Conservation (phyloP, 2,888 invertebrate genomes). For the Macrostomum cliftonense region DNA sequence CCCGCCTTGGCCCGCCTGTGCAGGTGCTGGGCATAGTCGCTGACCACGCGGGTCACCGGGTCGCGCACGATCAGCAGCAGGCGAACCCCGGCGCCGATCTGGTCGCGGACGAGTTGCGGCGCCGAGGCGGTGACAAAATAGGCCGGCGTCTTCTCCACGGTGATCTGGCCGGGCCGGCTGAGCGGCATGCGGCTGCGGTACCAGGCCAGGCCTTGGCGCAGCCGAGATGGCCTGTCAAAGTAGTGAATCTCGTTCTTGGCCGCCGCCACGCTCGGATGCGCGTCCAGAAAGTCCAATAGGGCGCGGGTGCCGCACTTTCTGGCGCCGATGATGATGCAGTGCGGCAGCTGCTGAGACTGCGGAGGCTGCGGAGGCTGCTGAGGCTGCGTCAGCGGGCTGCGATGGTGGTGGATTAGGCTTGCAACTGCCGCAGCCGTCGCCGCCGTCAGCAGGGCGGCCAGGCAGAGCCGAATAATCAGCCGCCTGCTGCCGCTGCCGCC, state of each 20-base stretch:
- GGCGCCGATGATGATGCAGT: constrained; percentile 36
- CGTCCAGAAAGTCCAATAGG: constrained; percentile 31
- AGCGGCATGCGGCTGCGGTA: constrained; percentile 70
- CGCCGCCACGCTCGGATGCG: constrained; percentile 55
- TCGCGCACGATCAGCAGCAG: constrained; percentile 79
- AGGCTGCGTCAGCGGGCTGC: not conserved
- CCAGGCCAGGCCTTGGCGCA: constrained; percentile 76
- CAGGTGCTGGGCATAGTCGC: constrained; percentile 80
- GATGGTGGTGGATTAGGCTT: not conserved
- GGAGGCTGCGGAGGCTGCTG: constrained; percentile 10
- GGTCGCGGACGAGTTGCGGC: constrained; percentile 51
- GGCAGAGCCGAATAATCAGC: too few species aligned
- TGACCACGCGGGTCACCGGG: constrained; percentile 81
- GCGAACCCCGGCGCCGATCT: constrained; percentile 11
- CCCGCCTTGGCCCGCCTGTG: constrained; percentile 33
- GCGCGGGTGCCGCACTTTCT: constrained; percentile 38
- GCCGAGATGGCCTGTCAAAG: constrained; percentile 67
- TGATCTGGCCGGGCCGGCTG: constrained; percentile 53
- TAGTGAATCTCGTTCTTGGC: constrained; percentile 87
- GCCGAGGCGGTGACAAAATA: constrained; percentile 89
- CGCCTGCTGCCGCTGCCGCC: too few species aligned
- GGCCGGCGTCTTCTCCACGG: constrained; percentile 89
- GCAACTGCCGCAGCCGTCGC: too few species aligned
- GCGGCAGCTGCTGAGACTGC: constrained; percentile 32
- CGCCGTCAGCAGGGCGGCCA: too few species aligned